Conservation (phyloP, 2,888 invertebrate genomes). For the Sarcophaga carnaria region DNA sequence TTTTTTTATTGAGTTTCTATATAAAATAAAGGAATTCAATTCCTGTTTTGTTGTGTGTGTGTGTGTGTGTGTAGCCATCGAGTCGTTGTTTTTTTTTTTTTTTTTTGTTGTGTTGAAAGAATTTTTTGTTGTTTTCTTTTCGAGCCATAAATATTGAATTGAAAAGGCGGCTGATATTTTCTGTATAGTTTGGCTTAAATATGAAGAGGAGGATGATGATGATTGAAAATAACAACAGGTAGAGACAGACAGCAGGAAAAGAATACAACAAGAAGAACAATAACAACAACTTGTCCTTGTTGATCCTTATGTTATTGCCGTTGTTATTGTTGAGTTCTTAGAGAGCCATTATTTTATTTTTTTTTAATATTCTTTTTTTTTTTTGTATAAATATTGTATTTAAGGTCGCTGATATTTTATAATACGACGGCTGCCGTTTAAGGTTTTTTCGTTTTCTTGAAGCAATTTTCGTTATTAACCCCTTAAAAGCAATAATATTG, state of each 20-base stretch:
- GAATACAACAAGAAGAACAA: constrained; percentile 34
- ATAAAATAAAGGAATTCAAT: not conserved
- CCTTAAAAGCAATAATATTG: not conserved
- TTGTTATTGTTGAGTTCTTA: constrained; percentile 32
- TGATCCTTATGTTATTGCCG: not conserved
- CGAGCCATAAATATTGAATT: constrained; percentile 66
- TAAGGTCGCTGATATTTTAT: constrained; percentile 19
- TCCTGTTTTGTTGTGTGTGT: constrained; percentile 25
- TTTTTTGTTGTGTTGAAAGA: constrained; percentile 51
- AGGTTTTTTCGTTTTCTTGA: not conserved
- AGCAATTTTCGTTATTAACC: not conserved
- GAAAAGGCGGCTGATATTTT: constrained; percentile 28
- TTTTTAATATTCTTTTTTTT: not conserved
- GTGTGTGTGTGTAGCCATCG: not conserved
- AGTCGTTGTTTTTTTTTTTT: no score
- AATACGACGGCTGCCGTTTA: constrained; percentile 7
- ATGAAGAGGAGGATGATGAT: not conserved
- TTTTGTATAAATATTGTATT: constrained; percentile 35
- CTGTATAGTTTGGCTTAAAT: not conserved
- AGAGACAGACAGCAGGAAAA: constrained; percentile 52
- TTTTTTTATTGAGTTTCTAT: not conserved
- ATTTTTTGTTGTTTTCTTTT: constrained; percentile 21
- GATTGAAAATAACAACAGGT: constrained; percentile 46
- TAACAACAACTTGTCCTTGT: not conserved
- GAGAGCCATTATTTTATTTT: not conserved